A percentile compares a stretch with the other conserved stretches of the same genome.
phyloP scores from a whole-genome alignment of 2,113 vertebrate genomes.

The Chloroceryle aenea region DNA sequence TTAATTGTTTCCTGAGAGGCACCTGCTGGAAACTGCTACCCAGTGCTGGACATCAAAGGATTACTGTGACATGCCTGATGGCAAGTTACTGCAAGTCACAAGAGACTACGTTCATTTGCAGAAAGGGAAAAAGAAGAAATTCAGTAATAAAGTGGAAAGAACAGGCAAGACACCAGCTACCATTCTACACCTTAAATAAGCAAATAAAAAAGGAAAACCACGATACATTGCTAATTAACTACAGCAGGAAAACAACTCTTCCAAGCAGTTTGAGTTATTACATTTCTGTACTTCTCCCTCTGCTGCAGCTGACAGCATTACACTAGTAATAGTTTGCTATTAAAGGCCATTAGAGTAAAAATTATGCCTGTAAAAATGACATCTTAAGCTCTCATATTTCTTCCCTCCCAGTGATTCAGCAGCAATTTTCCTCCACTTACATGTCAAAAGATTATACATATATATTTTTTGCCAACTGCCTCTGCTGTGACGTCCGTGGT shows the following conservation, averaged over 20 bases:
- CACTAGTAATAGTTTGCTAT: neutral
- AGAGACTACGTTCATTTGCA: neutral
- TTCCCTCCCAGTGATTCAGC: conserved; percentile 48
- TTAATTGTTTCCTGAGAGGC: neutral
- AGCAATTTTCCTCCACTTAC: conserved; percentile 45
- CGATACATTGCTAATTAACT: conserved; percentile 13
- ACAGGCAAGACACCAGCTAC: neutral
- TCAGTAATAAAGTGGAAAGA: neutral
- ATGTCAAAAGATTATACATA: neutral
- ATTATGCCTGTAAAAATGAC: conserved; percentile 49
- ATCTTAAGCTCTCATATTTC: conserved; percentile 34
- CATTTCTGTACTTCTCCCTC: conserved; percentile 9
- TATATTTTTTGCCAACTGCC: neutral
- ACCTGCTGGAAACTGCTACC: neutral
- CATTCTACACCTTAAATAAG: neutral
- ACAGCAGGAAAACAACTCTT: conserved; percentile 20
- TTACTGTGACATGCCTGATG: neutral
- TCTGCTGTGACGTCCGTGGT: neutral
- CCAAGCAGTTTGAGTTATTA: neutral
- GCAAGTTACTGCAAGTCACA: neutral
- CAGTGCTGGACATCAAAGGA: neutral
- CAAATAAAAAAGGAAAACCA: conserved; percentile 23
- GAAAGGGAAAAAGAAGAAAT: neutral
- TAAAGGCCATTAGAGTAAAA: conserved; percentile 66
- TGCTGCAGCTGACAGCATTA: conserved; percentile 48